These are phyloP conservation scores for Carabus problematicus DNA, from an alignment of 2,888 invertebrate species.

Conservation along the genomic window DNA sequence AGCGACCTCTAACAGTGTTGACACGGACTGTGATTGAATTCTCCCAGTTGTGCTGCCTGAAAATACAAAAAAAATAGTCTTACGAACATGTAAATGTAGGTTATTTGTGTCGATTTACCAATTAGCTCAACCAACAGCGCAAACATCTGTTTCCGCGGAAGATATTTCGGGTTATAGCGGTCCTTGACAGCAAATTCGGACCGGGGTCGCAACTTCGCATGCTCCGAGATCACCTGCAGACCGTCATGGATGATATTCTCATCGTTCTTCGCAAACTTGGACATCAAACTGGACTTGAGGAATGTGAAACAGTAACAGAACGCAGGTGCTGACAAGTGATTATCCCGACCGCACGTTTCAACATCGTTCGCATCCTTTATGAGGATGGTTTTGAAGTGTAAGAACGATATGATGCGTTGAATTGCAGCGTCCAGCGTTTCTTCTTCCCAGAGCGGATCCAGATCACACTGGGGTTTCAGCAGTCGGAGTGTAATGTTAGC, in stretches of 20 bases:
- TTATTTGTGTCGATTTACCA: conserved; percentile 66
- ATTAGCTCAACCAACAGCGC: conserved; percentile 79
- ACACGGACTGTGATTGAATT: conserved; percentile 78
- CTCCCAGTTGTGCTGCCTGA: conserved; percentile 70
- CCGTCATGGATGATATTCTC: conserved; percentile 67
- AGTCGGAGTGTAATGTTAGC: conserved; percentile 77
- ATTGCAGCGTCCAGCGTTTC: conserved; percentile 71
- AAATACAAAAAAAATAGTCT: conserved; percentile 32
- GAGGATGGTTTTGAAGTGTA: conserved; percentile 63
- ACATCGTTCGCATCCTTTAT: conserved; percentile 50
- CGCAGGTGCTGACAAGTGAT: conserved; percentile 72
- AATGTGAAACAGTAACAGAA: conserved; percentile 87
- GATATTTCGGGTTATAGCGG: conserved; percentile 74
- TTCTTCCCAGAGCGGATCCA: conserved; percentile 79
- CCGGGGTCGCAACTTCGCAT: conserved; percentile 70
- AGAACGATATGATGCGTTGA: conserved; percentile 67
- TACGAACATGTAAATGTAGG: conserved; percentile 2
- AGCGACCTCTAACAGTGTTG: conserved; percentile 83
- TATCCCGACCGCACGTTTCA: conserved; percentile 48
- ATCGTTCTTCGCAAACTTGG: conserved; percentile 61
- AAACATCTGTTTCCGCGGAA: conserved; percentile 85
- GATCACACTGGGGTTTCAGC: conserved; percentile 80
- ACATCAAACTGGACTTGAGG: conserved; percentile 68
- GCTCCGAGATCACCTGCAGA: conserved; percentile 73
- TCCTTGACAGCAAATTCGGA: conserved; percentile 59